Evolutionary conservation across 2,888 invertebrate genomes (phyloP).

Genomic region (Trichopria drosophilae): DNA sequence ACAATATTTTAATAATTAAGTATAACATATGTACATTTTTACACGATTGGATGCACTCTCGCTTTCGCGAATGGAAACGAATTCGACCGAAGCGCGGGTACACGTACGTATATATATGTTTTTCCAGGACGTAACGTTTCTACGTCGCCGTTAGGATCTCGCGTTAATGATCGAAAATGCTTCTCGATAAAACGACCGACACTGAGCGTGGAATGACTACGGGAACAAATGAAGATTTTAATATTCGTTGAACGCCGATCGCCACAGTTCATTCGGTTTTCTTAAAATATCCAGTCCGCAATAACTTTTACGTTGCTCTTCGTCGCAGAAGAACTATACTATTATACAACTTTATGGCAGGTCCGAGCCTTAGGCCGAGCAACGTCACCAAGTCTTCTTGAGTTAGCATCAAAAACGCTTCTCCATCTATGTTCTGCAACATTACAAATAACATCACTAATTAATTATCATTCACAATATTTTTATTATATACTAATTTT

Average conservation of each 20-base stretch:
- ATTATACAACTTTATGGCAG: constrained; percentile 81
- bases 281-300: constrained; percentile 5
- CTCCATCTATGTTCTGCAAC: constrained; percentile 75
- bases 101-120: constrained; percentile 23
- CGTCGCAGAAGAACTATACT: constrained; percentile 66
- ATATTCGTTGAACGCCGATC: too few relatives aligned
- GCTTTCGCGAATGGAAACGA: constrained; percentile 33
- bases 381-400: constrained; percentile 79
- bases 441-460: constrained; percentile 32
- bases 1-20: constrained; percentile 45
- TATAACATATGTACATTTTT: constrained; percentile 53
- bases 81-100: constrained; percentile 21
- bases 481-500: too few relatives aligned
- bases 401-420: constrained; percentile 78
- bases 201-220: too few relatives aligned
- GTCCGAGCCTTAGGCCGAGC: constrained; percentile 79
- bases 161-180: too few relatives aligned
- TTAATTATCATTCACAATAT: constrained; percentile 4
- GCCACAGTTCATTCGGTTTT: constrained; percentile 8
- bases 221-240: too few relatives aligned
- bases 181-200: too few relatives aligned
- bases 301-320: constrained; percentile 50
- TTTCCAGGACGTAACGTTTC: constrained; percentile 17
- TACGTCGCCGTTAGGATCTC: too few relatives aligned
- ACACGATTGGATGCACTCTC: constrained; percentile 45